phyloP scores from a whole-genome alignment of 1,140 invertebrate genomes.

The Aphelenchoides fujianensis region DNA sequence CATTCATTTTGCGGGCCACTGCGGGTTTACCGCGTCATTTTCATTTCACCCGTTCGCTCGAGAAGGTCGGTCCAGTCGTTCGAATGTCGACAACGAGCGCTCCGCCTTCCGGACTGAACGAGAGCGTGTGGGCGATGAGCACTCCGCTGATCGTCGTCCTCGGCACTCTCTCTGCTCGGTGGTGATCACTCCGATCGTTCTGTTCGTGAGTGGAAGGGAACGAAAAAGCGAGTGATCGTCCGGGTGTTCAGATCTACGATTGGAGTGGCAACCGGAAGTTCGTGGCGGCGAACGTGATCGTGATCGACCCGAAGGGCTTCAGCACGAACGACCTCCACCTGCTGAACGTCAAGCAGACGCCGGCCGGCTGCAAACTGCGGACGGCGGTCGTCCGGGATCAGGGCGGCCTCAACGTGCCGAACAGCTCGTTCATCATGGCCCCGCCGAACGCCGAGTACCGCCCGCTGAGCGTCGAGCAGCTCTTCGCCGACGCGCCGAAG shows the following conservation, averaged over 20 bases:
- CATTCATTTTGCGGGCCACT: no score
- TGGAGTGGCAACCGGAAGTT: neutral
- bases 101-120: no score
- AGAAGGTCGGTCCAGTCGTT: no score
- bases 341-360: slow-evolving; percentile 1
- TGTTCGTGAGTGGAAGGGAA: slow-evolving; percentile 1
- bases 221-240: neutral
- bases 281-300: neutral
- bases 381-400: neutral
- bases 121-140: no score
- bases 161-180: neutral
- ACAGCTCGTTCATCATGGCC: neutral
- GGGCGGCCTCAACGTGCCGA: neutral
- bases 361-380: neutral
- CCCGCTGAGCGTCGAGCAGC: neutral
- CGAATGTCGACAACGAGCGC: no score
- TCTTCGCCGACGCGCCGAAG: slow-evolving; percentile 11
- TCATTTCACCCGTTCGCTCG: no score
- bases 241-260: slow-evolving; percentile 1
- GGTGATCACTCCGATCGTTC: neutral
- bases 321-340: slow-evolving; percentile 8
- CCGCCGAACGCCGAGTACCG: neutral
- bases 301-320: slow-evolving; percentile 20
- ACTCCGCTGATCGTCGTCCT: neutral
- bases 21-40: no score